These are phyloP conservation scores for Lobophora halterata DNA, from an alignment of 2,888 invertebrate genomes.

Conservation along the genomic window DNA sequence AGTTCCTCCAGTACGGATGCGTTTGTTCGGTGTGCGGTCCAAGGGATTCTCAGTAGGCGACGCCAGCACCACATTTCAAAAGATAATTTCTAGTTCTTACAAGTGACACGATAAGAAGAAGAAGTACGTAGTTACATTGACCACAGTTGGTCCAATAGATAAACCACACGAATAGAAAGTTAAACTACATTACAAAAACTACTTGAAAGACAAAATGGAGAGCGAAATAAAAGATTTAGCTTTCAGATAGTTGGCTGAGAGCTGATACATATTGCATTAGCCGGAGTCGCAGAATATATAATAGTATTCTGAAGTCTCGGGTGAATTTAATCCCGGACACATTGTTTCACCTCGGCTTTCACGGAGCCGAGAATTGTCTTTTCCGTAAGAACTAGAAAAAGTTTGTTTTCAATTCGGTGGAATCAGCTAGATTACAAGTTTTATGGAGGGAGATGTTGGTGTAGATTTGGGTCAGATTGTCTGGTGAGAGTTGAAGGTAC, in stretches of 20 bases:
- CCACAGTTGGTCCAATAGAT: background rate
- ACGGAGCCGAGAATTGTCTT: slow-evolving; percentile 33
- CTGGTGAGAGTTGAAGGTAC: no score
- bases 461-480: no score
- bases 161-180: background rate
- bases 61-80: no score
- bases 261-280: slow-evolving; percentile 68
- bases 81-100: no score
- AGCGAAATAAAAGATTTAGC: slow-evolving; percentile 22
- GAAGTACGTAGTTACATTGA: no score
- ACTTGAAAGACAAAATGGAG: slow-evolving; percentile 14
- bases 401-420: slow-evolving; percentile 34
- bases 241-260: slow-evolving; percentile 33
- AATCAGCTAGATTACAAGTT: slow-evolving; percentile 24
- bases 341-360: slow-evolving; percentile 43
- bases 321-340: slow-evolving; percentile 51
- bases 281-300: slow-evolving; percentile 42
- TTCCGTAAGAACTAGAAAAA: slow-evolving; percentile 36
- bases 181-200: slow-evolving; percentile 12
- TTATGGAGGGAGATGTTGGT: slow-evolving; percentile 5
- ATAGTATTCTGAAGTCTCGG: slow-evolving; percentile 42
- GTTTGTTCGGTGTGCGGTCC: no score
- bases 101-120: no score
- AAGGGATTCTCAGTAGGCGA: no score
- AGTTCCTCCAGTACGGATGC: no score